Percentiles rank a stretch among this genome's conserved stretches.
These are phyloP conservation scores for Rutilus rutilus DNA, from an alignment of 2,113 vertebrate genomes.

Conservation along the genomic window DNA sequence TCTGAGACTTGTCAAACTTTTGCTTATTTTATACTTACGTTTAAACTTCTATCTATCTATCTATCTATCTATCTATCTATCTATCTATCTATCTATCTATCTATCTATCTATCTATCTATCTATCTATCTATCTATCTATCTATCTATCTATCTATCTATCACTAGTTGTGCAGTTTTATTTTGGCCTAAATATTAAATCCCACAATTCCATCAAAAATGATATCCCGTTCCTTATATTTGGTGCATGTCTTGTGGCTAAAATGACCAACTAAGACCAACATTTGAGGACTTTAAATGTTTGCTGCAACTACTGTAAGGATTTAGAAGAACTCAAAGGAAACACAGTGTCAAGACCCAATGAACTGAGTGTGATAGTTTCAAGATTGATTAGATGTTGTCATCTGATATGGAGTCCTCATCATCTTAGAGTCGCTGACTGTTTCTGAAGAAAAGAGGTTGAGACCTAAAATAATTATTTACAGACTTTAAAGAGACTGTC, in stretches of 20 bases:
- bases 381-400: conserved; percentile 41
- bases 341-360: conserved; percentile 18
- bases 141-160: no score
- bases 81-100: no score
- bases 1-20: no score
- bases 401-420: conserved; percentile 43
- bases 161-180: not conserved
- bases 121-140: no score
- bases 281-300: conserved; percentile 51
- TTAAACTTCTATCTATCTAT: no score
- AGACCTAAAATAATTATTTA: conserved; percentile 12
- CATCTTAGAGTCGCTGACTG: conserved; percentile 27
- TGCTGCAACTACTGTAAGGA: conserved; percentile 41
- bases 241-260: not conserved
- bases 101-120: no score
- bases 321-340: conserved; percentile 33
- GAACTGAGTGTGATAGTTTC: conserved; percentile 25
- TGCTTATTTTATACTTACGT: no score
- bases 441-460: conserved; percentile 22
- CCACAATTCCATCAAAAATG: not conserved
- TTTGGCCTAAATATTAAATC: not conserved
- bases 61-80: no score
- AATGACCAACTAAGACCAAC: not conserved
- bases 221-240: not conserved
- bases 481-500: conserved; percentile 35